Evolutionary conservation across 2,888 invertebrate genomes (phyloP).

Genomic region (Philopedon plagiatum): DNA sequence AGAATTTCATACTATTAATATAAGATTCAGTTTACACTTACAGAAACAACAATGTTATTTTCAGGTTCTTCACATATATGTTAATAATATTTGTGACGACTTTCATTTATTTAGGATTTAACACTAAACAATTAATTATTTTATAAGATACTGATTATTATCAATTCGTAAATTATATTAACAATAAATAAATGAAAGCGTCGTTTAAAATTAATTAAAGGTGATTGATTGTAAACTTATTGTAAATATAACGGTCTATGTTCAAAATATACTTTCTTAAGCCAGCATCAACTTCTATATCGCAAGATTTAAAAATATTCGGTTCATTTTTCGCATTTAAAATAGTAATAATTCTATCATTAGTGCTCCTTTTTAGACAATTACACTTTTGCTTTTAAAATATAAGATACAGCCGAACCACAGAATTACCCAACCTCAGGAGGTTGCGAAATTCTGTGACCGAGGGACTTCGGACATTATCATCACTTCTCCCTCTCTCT

Average conservation of each 20-base stretch:
- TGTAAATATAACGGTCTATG: background rate
- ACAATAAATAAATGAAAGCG: constrained; percentile 8
- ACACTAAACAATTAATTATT: background rate
- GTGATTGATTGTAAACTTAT: constrained; percentile 1
- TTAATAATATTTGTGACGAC: background rate
- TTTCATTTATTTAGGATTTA: constrained; percentile 13
- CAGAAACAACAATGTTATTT: constrained; percentile 28
- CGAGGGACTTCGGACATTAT: too few relatives aligned
- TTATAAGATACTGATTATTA: constrained; percentile 10
- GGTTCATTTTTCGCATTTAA: too few relatives aligned
- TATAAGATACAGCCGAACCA: too few relatives aligned
- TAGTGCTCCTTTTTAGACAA: too few relatives aligned
- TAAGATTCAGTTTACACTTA: constrained; percentile 38
- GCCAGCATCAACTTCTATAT: too few relatives aligned
- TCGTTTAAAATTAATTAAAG: background rate
- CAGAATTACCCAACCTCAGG: too few relatives aligned
- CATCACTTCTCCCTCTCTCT: too few relatives aligned
- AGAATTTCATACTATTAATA: constrained; percentile 40
- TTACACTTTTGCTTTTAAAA: too few relatives aligned
- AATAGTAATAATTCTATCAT: too few relatives aligned
- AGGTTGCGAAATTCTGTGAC: too few relatives aligned
- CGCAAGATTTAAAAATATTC: too few relatives aligned
- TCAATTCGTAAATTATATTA: background rate
- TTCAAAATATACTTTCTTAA: constrained; percentile 2
- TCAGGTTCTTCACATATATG: constrained; percentile 27